A percentile compares a stretch with the other conserved stretches of the same genome.
Evolutionary conservation across 2,113 vertebrate species (phyloP).

Genomic region (Ailuropoda melanoleuca): DNA sequence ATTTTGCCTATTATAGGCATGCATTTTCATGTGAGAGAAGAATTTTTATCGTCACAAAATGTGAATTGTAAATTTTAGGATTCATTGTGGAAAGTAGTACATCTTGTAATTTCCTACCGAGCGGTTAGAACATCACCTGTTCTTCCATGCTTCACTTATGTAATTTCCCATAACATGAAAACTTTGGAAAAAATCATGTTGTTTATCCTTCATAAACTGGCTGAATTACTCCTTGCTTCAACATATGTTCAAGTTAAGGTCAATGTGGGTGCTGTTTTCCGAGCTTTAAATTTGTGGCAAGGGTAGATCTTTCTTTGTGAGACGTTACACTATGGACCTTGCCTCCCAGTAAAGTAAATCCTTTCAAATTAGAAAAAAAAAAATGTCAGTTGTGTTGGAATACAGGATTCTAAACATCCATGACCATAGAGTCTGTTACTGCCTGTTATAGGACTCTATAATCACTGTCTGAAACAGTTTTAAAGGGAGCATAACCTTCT

Average conservation of each 20-base stretch:
- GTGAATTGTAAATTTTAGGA: constrained; percentile 21
- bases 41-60: constrained; percentile 2
- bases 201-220: neutral
- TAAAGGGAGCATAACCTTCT: neutral
- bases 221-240: constrained; percentile 14
- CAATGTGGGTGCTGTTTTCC: neutral
- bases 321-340: neutral
- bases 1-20: neutral
- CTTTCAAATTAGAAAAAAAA: neutral
- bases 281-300: constrained; percentile 17
- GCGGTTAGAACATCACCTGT: neutral
- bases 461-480: neutral
- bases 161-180: neutral
- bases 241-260: neutral
- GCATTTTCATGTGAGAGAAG: constrained; percentile 19
- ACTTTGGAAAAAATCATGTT: neutral
- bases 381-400: constrained; percentile 30
- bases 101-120: neutral
- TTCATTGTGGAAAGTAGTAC: constrained; percentile 5
- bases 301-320: neutral
- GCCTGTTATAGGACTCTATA: neutral
- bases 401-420: neutral
- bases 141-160: neutral
- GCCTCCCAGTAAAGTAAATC: neutral
- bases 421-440: neutral